Evolutionary conservation across 1,140 invertebrate genomes (phyloP).

Genomic region (Bacillus rossius): DNA sequence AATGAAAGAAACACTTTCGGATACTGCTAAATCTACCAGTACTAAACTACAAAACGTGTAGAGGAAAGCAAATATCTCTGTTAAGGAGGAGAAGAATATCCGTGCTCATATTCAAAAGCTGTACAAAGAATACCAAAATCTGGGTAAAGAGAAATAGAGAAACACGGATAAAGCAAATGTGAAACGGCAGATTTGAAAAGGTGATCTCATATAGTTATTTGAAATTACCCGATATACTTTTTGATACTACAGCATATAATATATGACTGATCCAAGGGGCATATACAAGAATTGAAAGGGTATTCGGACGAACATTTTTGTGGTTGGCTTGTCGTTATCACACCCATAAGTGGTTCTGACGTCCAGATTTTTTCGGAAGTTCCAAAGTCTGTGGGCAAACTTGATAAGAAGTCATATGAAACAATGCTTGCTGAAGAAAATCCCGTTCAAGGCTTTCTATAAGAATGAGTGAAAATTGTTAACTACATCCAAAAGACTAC

Average conservation of each 20-base stretch:
- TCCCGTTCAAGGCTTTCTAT: too few relatives aligned
- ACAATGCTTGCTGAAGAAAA: conserved; percentile 6
- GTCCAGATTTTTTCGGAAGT: conserved; percentile 15
- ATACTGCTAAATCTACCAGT: too few relatives aligned
- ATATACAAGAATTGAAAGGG: conserved; percentile 14
- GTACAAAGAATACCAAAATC: too few relatives aligned
- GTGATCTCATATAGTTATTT: too few relatives aligned
- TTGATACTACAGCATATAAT: conserved; percentile 14
- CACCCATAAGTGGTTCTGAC: conserved; percentile 12
- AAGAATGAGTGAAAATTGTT: conserved; percentile 16
- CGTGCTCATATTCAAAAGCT: too few relatives aligned
- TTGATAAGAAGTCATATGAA: conserved; percentile 17
- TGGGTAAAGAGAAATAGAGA: too few relatives aligned
- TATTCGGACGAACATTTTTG: conserved; percentile 10
- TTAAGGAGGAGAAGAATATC: too few relatives aligned
- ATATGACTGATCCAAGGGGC: conserved; percentile 6
- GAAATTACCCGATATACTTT: conserved; percentile 8
- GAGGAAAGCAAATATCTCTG: too few relatives aligned
- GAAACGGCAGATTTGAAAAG: too few relatives aligned
- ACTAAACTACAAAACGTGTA: too few relatives aligned
- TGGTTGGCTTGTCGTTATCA: conserved; percentile 12
- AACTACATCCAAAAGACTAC: conserved; percentile 15
- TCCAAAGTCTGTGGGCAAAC: conserved; percentile 5
- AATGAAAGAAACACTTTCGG: too few relatives aligned
- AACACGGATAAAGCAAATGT: too few relatives aligned